Evolutionary conservation across 92 coral and sea anemone species (phyloP), one percentile per base, ranked within the genome.

Genomic region (Porites cylindrica): DNA sequence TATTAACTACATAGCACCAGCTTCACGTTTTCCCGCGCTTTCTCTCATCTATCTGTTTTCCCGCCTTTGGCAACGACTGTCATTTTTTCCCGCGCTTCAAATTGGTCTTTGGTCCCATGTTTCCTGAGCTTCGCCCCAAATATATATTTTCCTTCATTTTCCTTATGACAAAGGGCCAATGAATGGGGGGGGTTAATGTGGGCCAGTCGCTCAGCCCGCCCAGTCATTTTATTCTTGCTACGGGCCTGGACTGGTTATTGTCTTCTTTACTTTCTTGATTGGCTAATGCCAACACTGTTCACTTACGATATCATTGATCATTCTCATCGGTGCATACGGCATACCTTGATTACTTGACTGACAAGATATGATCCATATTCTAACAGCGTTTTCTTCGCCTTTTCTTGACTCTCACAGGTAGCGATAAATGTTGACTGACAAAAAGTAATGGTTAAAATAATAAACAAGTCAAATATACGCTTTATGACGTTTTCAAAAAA

Each of bases 351-450:
- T 78, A 95, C 96, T 80, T 95, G 96, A 51, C 93, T 90, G 6
- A 97, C 99, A 38, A 97, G 91, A 63, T 93, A 92, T 29, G 91
- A 90, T 26, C 98, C 99, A 77, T 91, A 94, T 47, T 90, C 81
- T 56, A 88, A 66, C 43, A 97, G 83, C 7, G 94, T 92, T 19
- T 81, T 85, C 82, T 83, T 90, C 47, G 97, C 96, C 13, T 75
- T 78, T 64, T 90, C 95, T 47, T 92, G 91, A 32, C 86, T 88
- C 71, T 95, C 98, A 77, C 88, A 91, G 19, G 91, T 84, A 18
- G 84, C 93, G 47, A 97, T 90, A 66, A 92, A 97, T 7, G 93
- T 90, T 9, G 94, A 96, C 99, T 97, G 68, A 8, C 47, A 38
- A 38, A 38, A 38, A 38, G 47, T 38, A 81, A 68, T 8, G 70